Percentiles rank a stretch among this genome's conserved stretches.
Evolutionary conservation across 1,140 invertebrate genomes (phyloP).

Genomic region (Bombus haemorrhoidalis): DNA sequence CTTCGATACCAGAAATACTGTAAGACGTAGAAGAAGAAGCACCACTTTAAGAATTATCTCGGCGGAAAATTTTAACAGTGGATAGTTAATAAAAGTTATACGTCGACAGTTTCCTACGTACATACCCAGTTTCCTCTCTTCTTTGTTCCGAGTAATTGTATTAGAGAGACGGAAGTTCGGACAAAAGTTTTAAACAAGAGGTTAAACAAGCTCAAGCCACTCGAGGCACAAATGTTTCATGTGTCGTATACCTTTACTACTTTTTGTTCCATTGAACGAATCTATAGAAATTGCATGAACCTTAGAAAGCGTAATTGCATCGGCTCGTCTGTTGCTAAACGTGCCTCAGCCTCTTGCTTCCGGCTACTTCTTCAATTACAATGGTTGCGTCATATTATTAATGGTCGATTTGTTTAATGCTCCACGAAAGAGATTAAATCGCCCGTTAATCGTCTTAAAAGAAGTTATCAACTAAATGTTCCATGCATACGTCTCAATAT

Average conservation of each 20-base stretch:
- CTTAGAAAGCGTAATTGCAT: slow-evolving; percentile 30
- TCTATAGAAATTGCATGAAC: slow-evolving; percentile 19
- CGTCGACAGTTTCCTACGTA: background rate
- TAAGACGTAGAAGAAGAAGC: background rate
- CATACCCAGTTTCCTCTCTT: background rate
- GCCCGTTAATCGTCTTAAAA: background rate
- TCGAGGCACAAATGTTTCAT: slow-evolving; percentile 17
- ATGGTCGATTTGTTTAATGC: slow-evolving; percentile 7
- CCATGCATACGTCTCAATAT: background rate
- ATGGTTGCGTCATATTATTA: slow-evolving; percentile 27
- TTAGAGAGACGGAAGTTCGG: background rate
- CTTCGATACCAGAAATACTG: background rate
- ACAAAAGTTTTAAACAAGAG: slow-evolving; percentile 21
- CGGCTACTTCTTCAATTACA: background rate
- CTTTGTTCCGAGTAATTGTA: slow-evolving; percentile 1
- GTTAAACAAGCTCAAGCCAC: background rate
- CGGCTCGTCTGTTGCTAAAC: background rate
- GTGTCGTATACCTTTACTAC: slow-evolving; percentile 33
- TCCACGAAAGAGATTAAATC: background rate
- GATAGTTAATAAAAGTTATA: slow-evolving; percentile 1
- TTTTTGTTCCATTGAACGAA: slow-evolving; percentile 8
- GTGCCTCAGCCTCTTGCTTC: background rate
- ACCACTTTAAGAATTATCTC: too few relatives aligned
- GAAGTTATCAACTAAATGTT: background rate
- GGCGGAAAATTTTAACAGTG: background rate